These are phyloP conservation scores for Megaceryle maxima DNA, from an alignment of 2,113 vertebrate genomes.

Conservation along the genomic window DNA sequence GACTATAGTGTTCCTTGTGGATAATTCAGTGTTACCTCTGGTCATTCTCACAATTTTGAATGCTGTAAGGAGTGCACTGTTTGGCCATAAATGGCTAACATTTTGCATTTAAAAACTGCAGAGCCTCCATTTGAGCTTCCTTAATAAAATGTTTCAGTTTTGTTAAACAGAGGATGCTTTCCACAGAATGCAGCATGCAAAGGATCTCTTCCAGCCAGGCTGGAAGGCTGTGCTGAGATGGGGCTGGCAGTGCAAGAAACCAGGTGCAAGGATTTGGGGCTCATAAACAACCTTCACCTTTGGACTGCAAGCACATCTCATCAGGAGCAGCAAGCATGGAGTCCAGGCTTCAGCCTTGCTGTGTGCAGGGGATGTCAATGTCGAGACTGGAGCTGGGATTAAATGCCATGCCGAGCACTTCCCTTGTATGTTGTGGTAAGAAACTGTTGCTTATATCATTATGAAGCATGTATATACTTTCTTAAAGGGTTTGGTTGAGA, in stretches of 20 bases:
- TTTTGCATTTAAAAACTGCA: neutral
- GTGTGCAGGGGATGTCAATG: neutral
- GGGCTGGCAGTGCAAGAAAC: neutral
- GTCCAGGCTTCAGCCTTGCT: accelerated
- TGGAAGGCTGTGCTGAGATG: neutral
- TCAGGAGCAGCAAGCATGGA: neutral
- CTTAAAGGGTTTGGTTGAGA: constrained; percentile 11
- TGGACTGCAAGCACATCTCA: neutral
- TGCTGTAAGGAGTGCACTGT: neutral
- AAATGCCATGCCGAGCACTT: neutral
- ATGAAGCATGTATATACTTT: neutral
- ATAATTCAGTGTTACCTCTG: accelerated
- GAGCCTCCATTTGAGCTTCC: neutral
- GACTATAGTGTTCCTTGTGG: neutral
- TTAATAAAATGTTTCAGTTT: neutral
- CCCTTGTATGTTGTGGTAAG: neutral
- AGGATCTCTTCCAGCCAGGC: neutral
- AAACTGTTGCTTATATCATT: constrained; percentile 14
- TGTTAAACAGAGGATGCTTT: neutral
- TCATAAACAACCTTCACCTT: neutral
- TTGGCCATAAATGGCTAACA: neutral
- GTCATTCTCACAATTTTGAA: accelerated
- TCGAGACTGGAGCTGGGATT: neutral
- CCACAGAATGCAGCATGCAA: neutral
- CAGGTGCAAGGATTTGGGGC: neutral